Percentiles rank a stretch among this genome's conserved stretches.
These are phyloP conservation scores for Riptortus pedestris DNA, from an alignment of 1,140 invertebrate species.

Conservation along the genomic window DNA sequence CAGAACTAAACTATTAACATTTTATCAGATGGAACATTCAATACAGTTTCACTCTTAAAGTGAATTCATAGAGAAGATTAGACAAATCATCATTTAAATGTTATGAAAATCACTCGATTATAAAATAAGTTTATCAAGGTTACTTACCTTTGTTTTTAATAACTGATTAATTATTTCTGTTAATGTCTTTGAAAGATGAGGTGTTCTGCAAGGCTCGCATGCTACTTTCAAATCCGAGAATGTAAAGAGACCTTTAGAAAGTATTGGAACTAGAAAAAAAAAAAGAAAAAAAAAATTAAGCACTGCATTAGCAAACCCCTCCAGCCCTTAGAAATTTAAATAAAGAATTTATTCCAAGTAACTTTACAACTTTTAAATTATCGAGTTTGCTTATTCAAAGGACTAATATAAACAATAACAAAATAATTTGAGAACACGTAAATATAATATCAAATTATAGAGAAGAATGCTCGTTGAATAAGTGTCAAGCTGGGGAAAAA, in stretches of 20 bases:
- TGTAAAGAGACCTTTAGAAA: not conserved
- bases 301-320: no score
- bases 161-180: not conserved
- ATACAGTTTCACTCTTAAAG: constrained; percentile 9
- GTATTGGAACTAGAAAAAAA: not conserved
- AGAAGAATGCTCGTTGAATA: no score
- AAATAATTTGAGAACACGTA: no score
- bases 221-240: not conserved
- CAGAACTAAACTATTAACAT: not conserved
- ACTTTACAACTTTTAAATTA: no score
- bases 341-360: no score
- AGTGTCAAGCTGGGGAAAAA: no score
- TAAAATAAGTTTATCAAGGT: no score
- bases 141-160: constrained; percentile 2
- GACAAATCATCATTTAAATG: not conserved
- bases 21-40: not conserved
- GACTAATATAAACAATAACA: no score
- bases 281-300: no score
- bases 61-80: constrained; percentile 19
- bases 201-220: not conserved
- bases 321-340: no score
- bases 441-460: no score
- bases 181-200: not conserved
- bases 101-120: not conserved
- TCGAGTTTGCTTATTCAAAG: no score